Evolutionary conservation across 2,113 vertebrate genomes (phyloP).

Genomic region (Gulo gulo): DNA sequence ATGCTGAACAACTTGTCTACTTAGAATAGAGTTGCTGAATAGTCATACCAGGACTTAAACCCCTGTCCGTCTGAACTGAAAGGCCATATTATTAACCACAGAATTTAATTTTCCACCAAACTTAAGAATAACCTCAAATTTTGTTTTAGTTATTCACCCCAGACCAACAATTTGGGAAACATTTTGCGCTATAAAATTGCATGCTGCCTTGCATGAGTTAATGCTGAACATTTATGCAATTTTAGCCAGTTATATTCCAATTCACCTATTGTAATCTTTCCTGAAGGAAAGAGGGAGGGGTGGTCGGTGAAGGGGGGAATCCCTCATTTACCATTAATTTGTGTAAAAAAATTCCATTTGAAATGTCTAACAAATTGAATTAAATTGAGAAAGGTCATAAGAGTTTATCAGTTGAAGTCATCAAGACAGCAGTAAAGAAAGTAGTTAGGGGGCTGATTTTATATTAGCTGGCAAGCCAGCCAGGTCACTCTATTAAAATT

Average conservation of each 20-base stretch:
- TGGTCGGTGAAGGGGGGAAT: background rate
- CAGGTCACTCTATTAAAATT: conserved; percentile 61
- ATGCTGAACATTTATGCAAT: conserved; percentile 37
- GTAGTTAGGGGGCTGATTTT: conserved; percentile 51
- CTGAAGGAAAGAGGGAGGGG: conserved; percentile 13
- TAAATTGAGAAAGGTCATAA: conserved; percentile 49
- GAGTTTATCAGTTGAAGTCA: conserved; percentile 30
- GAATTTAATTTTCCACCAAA: background rate
- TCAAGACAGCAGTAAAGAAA: conserved; percentile 20
- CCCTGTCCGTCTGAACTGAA: background rate
- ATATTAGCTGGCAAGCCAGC: background rate
- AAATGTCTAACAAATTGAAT: conserved; percentile 69
- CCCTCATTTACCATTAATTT: conserved; percentile 38
- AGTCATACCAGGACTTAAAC: background rate
- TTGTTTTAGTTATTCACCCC: background rate
- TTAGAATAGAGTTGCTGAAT: background rate
- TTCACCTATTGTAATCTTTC: conserved; percentile 52
- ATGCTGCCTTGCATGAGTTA: conserved; percentile 5
- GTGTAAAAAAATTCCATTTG: conserved; percentile 59
- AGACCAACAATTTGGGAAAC: background rate
- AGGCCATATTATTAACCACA: background rate
- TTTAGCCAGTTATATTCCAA: conserved; percentile 53
- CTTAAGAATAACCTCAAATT: background rate
- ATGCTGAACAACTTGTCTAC: background rate
- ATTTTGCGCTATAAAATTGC: background rate